phyloP scores from a whole-genome alignment of 2,113 vertebrate genomes.

The Catharus fuscescens region DNA sequence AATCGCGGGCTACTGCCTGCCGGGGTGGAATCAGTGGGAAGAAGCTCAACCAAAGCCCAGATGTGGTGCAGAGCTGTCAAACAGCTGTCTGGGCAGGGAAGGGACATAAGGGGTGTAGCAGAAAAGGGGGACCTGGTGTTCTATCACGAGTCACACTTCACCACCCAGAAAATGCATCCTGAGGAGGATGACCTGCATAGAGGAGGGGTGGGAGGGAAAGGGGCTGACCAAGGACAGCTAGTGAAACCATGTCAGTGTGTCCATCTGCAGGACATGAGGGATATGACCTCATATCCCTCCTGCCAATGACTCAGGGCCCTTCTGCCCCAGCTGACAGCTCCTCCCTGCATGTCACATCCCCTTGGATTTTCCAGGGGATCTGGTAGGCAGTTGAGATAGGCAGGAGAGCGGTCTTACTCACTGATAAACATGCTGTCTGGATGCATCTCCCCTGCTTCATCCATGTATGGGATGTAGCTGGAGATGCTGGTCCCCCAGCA shows the following conservation, averaged over 20 bases:
- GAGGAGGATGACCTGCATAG: background rate
- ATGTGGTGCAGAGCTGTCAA: background rate
- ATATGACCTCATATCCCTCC: conserved; percentile 4
- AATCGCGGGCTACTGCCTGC: accelerated
- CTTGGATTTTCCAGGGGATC: background rate
- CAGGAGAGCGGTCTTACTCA: background rate
- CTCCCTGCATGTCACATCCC: background rate
- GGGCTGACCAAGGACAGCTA: background rate
- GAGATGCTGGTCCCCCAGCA: background rate
- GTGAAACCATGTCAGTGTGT: background rate
- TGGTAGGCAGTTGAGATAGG: background rate
- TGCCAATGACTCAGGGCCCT: conserved; percentile 17
- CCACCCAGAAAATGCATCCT: background rate
- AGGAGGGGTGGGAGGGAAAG: background rate
- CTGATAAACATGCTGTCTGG: accelerated
- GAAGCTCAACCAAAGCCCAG: background rate
- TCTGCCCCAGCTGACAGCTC: background rate
- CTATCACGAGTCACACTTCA: background rate
- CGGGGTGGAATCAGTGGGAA: accelerated
- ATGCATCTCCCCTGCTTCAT: background rate
- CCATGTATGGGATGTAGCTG: accelerated
- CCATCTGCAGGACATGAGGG: background rate
- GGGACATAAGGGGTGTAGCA: background rate
- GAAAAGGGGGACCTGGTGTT: background rate
- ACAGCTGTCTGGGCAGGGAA: background rate